Conservation (phyloP, 2,113 vertebrate genomes). For the Dinomys branickii region DNA sequence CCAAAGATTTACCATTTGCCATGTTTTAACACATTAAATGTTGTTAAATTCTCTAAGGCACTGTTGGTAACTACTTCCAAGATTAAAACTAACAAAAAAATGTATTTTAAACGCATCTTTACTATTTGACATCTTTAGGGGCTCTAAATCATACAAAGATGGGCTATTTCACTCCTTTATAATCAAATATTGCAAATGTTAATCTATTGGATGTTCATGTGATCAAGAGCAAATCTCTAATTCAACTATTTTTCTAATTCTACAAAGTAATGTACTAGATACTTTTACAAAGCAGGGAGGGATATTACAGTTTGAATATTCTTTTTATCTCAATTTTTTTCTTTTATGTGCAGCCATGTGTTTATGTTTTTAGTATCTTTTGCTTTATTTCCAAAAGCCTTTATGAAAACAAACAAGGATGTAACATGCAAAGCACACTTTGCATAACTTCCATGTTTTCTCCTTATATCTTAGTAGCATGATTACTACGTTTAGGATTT, state of each 20-base stretch:
- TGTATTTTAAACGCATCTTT: constrained; percentile 48
- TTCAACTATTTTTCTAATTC: constrained; percentile 48
- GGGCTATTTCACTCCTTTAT: background rate
- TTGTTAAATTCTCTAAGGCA: constrained; percentile 53
- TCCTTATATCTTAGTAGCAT: background rate
- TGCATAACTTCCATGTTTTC: background rate
- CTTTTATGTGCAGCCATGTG: background rate
- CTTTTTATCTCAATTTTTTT: background rate
- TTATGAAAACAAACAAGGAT: constrained; percentile 1
- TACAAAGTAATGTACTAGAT: background rate
- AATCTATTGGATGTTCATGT: background rate
- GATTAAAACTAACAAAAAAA: constrained; percentile 59
- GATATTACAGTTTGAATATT: background rate
- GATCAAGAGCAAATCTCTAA: background rate
- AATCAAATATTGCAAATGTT: constrained; percentile 4
- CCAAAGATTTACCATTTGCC: constrained; percentile 35
- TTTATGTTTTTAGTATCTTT: constrained; percentile 39
- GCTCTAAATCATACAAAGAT: background rate
- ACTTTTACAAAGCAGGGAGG: background rate
- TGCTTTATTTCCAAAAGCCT: background rate
- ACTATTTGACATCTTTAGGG: constrained; percentile 45
- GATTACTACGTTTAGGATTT: background rate
- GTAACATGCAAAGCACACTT: background rate
- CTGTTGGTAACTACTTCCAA: constrained; percentile 64
- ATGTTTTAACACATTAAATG: constrained; percentile 56